Evolutionary conservation across 2,888 invertebrate species (phyloP).

Genomic region (Stratiomys singularior): DNA sequence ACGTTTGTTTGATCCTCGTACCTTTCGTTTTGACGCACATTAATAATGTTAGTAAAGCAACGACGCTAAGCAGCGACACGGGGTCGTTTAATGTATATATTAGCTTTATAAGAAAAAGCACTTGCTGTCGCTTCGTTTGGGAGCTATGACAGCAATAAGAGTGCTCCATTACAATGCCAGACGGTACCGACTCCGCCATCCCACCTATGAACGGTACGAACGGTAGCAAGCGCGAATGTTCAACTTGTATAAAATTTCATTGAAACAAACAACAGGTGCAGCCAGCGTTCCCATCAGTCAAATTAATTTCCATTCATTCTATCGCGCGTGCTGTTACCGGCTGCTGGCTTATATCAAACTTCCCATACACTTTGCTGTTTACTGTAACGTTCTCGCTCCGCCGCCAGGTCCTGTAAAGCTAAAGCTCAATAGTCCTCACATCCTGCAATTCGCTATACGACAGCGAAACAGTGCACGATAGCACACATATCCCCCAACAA

Average conservation of each 20-base stretch:
- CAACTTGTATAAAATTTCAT: conserved; percentile 48
- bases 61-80: background rate
- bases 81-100: background rate
- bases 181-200: background rate
- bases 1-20: no score
- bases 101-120: background rate
- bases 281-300: conserved; percentile 48
- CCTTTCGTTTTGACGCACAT: background rate
- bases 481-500: conserved; percentile 43
- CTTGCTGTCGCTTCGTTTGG: background rate
- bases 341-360: background rate
- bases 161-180: background rate
- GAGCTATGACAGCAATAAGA: background rate
- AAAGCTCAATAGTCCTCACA: background rate
- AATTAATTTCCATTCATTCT: conserved; percentile 50
- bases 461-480: conserved; percentile 44
- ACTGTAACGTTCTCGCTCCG: background rate
- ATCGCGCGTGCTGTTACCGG: conserved; percentile 4
- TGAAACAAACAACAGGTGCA: conserved; percentile 51
- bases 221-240: conserved; percentile 43
- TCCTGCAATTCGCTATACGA: conserved; percentile 2
- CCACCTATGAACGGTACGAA: background rate
- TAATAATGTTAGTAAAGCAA: background rate
- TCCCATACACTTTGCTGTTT: background rate
- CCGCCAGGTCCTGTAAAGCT: background rate